A percentile compares a stretch with the other conserved stretches of the same genome.
phyloP scores from a whole-genome alignment of 2,888 invertebrate genomes.

The Agrotis clavis region DNA sequence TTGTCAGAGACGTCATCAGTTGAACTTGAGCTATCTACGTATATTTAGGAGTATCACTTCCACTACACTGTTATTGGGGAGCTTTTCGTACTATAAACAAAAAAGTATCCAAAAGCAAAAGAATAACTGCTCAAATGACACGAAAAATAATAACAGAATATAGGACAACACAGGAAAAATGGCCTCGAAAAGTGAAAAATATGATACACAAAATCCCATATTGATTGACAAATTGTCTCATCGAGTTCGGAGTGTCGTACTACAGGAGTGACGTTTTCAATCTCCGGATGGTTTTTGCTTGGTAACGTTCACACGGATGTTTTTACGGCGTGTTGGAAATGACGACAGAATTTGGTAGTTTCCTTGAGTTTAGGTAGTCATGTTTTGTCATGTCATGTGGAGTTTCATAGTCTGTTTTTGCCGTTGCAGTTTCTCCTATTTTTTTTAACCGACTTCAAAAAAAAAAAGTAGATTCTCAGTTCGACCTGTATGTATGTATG shows the following conservation, averaged over 20 bases:
- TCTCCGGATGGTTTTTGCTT: slow-evolving; percentile 51
- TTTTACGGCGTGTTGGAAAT: slow-evolving; percentile 38
- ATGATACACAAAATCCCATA: slow-evolving; percentile 51
- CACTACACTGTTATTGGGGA: neutral
- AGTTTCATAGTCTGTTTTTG: too few species aligned
- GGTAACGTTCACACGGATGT: slow-evolving; percentile 37
- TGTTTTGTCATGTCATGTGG: neutral
- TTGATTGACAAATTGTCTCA: slow-evolving; percentile 59
- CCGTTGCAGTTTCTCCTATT: too few species aligned
- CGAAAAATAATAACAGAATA: slow-evolving; percentile 5
- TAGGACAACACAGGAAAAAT: slow-evolving; percentile 25
- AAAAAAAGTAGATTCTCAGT: too few species aligned
- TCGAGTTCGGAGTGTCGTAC: slow-evolving; percentile 45
- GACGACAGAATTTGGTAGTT: slow-evolving; percentile 29
- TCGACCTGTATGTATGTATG: too few species aligned
- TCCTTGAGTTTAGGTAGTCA: slow-evolving; percentile 27
- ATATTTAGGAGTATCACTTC: too few species aligned
- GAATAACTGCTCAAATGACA: neutral
- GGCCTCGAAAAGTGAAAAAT: slow-evolving; percentile 39
- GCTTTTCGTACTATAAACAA: neutral
- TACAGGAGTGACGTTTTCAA: slow-evolving; percentile 52
- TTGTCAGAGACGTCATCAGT: too few species aligned
- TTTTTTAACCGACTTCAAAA: too few species aligned
- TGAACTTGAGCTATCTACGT: too few species aligned
- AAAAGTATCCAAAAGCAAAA: neutral